phyloP scores from a whole-genome alignment of 2,888 invertebrate genomes.

The Monoplex corrugatus region DNA sequence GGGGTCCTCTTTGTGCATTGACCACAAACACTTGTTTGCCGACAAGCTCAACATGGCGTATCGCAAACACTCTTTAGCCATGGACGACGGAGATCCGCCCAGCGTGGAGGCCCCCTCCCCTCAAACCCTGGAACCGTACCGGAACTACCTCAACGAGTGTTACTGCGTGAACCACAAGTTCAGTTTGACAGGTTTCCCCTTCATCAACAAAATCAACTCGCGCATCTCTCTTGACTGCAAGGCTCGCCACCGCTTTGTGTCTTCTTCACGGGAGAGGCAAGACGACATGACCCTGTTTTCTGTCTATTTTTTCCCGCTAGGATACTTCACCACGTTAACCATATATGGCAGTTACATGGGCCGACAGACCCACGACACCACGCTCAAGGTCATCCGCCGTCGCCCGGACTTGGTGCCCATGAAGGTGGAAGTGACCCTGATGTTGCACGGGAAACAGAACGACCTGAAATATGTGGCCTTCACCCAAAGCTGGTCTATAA shows the following conservation, averaged over 20 bases:
- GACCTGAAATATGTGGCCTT: constrained; percentile 71
- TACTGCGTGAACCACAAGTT: constrained; percentile 68
- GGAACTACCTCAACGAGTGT: constrained; percentile 68
- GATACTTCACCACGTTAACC: constrained; percentile 71
- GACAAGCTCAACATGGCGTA: constrained; percentile 70
- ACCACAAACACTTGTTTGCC: constrained; percentile 63
- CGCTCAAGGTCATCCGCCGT: constrained; percentile 64
- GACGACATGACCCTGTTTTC: constrained; percentile 52
- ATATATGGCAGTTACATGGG: constrained; percentile 73
- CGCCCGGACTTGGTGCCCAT: constrained; percentile 54
- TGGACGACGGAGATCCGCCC: constrained; percentile 58
- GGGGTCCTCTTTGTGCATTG: constrained; percentile 63
- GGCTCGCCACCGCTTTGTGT: constrained; percentile 34
- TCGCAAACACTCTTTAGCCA: constrained; percentile 73
- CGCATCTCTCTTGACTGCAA: constrained; percentile 59
- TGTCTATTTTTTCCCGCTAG: constrained; percentile 72
- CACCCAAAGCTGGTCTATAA: constrained; percentile 62
- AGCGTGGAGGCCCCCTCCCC: neutral
- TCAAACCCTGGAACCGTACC: constrained; percentile 62
- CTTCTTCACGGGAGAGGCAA: neutral
- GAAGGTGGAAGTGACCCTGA: constrained; percentile 66
- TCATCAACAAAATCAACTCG: constrained; percentile 72
- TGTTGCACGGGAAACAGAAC: constrained; percentile 72
- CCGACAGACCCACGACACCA: constrained; percentile 68
- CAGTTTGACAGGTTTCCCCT: constrained; percentile 65